phyloP scores from a whole-genome alignment of 2,113 vertebrate species.

The Piaya cayana region DNA sequence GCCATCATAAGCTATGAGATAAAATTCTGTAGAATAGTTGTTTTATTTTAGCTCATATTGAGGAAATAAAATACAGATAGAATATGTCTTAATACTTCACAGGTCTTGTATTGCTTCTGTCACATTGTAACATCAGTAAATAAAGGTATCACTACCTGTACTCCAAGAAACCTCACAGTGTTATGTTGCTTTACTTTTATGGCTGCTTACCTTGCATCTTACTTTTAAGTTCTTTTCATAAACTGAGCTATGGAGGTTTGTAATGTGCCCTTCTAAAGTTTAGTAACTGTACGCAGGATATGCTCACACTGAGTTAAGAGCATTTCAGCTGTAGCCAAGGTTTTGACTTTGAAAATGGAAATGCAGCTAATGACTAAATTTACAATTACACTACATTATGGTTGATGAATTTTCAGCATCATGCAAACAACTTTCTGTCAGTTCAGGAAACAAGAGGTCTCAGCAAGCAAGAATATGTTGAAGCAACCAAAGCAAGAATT shows the following conservation, averaged over 20 bases:
- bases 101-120: neutral
- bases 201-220: neutral
- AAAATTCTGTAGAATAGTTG: neutral
- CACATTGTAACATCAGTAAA: neutral
- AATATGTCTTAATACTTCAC: neutral
- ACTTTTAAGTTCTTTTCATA: neutral
- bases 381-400: neutral
- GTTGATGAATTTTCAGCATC: constrained; percentile 21
- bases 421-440: constrained; percentile 3
- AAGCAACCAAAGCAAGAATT: neutral
- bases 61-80: neutral
- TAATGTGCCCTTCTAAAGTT: neutral
- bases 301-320: neutral
- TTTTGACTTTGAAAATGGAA: neutral
- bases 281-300: neutral
- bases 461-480: neutral
- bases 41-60: neutral
- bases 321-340: neutral
- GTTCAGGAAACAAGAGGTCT: neutral
- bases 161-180: neutral
- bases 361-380: neutral
- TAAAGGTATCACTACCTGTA: neutral
- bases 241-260: neutral
- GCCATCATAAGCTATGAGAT: neutral
- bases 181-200: neutral